A percentile compares a stretch with the other conserved stretches of the same genome.
These are phyloP conservation scores for Netelia inedita DNA, from an alignment of 2,888 invertebrate genomes.

Conservation along the genomic window DNA sequence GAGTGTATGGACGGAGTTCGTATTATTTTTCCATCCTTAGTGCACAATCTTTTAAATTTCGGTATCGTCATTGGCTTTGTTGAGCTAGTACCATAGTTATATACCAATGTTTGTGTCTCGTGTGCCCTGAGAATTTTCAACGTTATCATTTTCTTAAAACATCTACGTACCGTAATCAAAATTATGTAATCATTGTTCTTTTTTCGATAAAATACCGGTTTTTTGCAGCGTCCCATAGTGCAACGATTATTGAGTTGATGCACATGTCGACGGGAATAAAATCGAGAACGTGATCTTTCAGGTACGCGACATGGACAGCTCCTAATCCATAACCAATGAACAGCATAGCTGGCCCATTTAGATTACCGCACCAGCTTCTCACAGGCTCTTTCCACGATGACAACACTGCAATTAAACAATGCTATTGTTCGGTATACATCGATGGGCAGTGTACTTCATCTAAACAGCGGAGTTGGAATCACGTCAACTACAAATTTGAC, in stretches of 20 bases:
- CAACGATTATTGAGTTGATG: slow-evolving; percentile 75
- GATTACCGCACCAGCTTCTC: slow-evolving; percentile 70
- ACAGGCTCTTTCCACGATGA: slow-evolving; percentile 75
- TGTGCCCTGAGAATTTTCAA: slow-evolving; percentile 31
- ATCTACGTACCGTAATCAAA: neutral
- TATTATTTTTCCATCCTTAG: neutral
- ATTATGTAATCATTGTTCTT: neutral
- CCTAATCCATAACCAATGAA: slow-evolving; percentile 70
- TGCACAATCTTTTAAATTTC: slow-evolving; percentile 43
- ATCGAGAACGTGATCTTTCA: slow-evolving; percentile 68
- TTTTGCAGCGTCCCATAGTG: slow-evolving; percentile 74
- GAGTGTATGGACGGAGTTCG: slow-evolving; percentile 67
- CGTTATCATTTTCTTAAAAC: neutral
- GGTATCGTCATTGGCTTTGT: slow-evolving; percentile 86
- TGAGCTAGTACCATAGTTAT: slow-evolving; percentile 93
- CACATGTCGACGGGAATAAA: slow-evolving; percentile 77
- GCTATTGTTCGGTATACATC: neutral
- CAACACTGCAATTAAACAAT: slow-evolving; percentile 68
- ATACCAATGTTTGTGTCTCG: slow-evolving; percentile 86
- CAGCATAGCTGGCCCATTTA: slow-evolving; percentile 68
- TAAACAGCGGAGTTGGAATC: neutral
- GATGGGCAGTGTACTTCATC: neutral
- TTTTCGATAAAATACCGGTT: slow-evolving; percentile 71
- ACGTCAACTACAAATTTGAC: neutral
- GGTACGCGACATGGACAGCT: slow-evolving; percentile 66